These are phyloP conservation scores for Acromyrmex heyeri DNA, from an alignment of 1,140 invertebrate genomes.

Conservation along the genomic window DNA sequence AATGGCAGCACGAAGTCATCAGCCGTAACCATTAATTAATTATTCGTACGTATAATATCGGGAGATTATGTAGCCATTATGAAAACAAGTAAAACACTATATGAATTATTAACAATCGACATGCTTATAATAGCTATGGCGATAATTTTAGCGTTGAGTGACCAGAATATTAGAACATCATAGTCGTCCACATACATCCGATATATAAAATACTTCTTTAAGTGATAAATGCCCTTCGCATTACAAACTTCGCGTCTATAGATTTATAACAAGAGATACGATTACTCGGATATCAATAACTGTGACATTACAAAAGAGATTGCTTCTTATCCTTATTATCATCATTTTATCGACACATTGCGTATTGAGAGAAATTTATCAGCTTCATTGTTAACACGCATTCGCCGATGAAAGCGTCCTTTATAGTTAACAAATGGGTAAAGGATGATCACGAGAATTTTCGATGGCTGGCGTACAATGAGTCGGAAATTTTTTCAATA, in stretches of 20 bases:
- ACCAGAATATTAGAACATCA: neutral
- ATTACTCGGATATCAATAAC: constrained; percentile 26
- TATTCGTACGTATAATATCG: neutral
- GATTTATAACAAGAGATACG: neutral
- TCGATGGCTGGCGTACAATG: constrained; percentile 13
- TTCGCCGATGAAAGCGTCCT: constrained; percentile 5
- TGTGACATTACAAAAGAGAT: constrained; percentile 5
- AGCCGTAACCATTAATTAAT: neutral
- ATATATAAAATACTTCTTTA: constrained; percentile 1
- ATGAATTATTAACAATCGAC: constrained; percentile 14
- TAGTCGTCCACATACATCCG: neutral
- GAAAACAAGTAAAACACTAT: constrained; percentile 2
- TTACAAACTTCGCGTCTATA: neutral
- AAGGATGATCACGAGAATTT: constrained; percentile 9
- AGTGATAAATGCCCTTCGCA: neutral
- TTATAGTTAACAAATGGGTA: neutral
- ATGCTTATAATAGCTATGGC: neutral
- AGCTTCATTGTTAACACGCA: constrained; percentile 35
- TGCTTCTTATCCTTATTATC: constrained; percentile 11
- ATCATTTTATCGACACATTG: constrained; percentile 10
- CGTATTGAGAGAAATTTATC: constrained; percentile 25
- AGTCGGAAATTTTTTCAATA: constrained; percentile 20
- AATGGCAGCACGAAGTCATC: neutral
- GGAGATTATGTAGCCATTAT: neutral
- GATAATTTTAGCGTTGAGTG: neutral